Conservation (phyloP, 2,113 vertebrate species). For the Dryoscopus gambensis region DNA sequence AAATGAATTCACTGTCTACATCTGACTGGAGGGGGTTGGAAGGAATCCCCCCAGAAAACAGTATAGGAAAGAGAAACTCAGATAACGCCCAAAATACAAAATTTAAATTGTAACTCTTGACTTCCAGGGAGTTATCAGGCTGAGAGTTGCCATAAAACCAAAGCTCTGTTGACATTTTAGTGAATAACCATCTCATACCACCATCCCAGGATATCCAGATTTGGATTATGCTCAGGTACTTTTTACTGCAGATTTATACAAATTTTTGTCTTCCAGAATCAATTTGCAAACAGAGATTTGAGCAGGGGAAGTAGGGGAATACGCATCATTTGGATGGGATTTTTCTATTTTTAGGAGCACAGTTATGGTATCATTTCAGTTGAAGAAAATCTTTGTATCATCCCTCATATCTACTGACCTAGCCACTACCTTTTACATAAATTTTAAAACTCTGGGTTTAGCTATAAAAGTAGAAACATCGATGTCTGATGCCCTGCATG, state of each 20-base stretch:
- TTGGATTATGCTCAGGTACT: background rate
- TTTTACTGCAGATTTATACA: background rate
- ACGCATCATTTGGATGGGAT: background rate
- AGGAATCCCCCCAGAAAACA: background rate
- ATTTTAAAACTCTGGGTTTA: background rate
- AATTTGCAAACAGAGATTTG: background rate
- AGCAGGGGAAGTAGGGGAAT: background rate
- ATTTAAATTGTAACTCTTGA: conserved; percentile 63
- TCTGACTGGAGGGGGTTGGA: background rate
- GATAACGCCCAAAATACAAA: conserved; percentile 42
- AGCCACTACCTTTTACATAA: background rate
- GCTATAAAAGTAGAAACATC: background rate
- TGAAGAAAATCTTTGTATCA: background rate
- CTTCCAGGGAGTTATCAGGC: conserved; percentile 39
- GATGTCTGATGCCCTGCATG: background rate
- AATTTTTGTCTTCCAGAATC: background rate
- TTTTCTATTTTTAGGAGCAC: background rate
- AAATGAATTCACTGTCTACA: background rate
- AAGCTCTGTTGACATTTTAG: conserved; percentile 51
- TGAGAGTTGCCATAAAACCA: conserved; percentile 57
- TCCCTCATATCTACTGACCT: background rate
- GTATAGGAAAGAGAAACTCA: conserved; percentile 52
- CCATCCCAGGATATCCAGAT: background rate
- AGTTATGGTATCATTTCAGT: background rate
- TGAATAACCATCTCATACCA: conserved; percentile 30